phyloP scores from a whole-genome alignment of 1,140 invertebrate species.

The Chironomus tepperi region DNA sequence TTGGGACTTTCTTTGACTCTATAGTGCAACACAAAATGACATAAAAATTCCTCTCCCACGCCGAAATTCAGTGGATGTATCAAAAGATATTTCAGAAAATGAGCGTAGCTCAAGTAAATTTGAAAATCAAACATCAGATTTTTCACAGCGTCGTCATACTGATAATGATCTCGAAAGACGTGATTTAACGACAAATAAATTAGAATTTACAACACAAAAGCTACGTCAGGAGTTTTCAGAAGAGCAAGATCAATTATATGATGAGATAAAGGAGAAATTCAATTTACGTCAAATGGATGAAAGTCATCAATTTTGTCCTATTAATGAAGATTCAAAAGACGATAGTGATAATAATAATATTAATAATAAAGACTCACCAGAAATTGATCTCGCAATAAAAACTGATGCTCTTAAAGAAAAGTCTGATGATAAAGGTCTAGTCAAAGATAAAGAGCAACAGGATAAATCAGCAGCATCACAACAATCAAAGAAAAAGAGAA shows the following conservation, averaged over 20 bases:
- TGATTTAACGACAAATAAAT: slow-evolving; percentile 33
- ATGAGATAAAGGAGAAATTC: slow-evolving; percentile 11
- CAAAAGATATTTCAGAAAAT: slow-evolving; percentile 40
- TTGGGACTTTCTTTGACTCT: slow-evolving; percentile 24
- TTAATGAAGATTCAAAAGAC: neutral
- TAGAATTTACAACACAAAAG: slow-evolving; percentile 39
- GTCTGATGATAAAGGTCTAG: slow-evolving; percentile 15
- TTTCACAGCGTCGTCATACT: slow-evolving; percentile 46
- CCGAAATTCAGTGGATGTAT: slow-evolving; percentile 47
- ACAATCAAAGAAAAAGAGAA: slow-evolving; percentile 59
- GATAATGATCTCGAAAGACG: slow-evolving; percentile 36
- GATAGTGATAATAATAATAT: slow-evolving; percentile 7
- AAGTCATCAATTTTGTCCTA: slow-evolving; percentile 1
- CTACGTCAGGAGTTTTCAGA: slow-evolving; percentile 39
- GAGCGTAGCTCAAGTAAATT: slow-evolving; percentile 34
- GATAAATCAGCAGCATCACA: neutral
- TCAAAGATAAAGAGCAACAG: neutral
- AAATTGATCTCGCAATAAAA: neutral
- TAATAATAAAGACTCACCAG: neutral
- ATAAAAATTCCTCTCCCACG: slow-evolving; percentile 38
- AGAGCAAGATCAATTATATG: slow-evolving; percentile 34
- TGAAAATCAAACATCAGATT: slow-evolving; percentile 55
- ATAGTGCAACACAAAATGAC: slow-evolving; percentile 38
- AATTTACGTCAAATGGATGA: slow-evolving; percentile 17
- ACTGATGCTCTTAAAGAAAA: neutral